A percentile compares a stretch with the other conserved stretches of the same genome.
Conservation (phyloP, 2,888 invertebrate genomes). For the Arrhopalites spinosus region DNA sequence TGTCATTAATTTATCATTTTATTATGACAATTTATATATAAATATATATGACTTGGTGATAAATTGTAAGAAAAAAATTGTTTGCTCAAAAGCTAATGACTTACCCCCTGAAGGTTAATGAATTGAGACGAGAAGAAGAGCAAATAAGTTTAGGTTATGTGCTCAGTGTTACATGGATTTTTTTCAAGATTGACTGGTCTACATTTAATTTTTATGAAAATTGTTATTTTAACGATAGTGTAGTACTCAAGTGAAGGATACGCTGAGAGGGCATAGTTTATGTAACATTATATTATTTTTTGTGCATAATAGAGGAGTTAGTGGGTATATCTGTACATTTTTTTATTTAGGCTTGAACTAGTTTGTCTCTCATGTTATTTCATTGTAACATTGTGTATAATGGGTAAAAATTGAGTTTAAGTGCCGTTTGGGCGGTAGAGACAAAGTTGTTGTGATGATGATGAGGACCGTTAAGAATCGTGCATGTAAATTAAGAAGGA, state of each 20-base stretch:
- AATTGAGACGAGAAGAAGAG: not conserved
- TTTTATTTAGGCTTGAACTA: constrained; percentile 5
- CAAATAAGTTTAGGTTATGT: not conserved
- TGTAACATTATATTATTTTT: not conserved
- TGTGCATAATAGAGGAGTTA: not conserved
- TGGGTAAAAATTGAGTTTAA: constrained; percentile 9
- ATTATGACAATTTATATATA: not conserved
- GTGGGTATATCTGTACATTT: not conserved
- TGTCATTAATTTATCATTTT: not conserved
- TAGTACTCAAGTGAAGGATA: not conserved
- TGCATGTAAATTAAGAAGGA: constrained; percentile 15
- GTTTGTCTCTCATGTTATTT: not conserved
- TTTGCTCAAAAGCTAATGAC: constrained; percentile 10
- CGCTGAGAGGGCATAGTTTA: not conserved
- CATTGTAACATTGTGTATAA: not conserved
- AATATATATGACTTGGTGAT: not conserved
- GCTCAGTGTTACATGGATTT: not conserved
- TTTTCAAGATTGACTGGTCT: constrained; percentile 1
- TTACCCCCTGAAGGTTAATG: constrained; percentile 18
- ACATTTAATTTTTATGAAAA: constrained; percentile 29
- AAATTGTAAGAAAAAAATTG: not conserved
- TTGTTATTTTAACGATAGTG: constrained; percentile 2
- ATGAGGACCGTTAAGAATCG: constrained; percentile 22
- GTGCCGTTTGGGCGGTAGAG: constrained; percentile 14
- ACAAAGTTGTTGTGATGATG: constrained; percentile 25